Base-by-base conservation (phyloP, 2,888 invertebrate genomes). In the Apodemia zela region DNA sequence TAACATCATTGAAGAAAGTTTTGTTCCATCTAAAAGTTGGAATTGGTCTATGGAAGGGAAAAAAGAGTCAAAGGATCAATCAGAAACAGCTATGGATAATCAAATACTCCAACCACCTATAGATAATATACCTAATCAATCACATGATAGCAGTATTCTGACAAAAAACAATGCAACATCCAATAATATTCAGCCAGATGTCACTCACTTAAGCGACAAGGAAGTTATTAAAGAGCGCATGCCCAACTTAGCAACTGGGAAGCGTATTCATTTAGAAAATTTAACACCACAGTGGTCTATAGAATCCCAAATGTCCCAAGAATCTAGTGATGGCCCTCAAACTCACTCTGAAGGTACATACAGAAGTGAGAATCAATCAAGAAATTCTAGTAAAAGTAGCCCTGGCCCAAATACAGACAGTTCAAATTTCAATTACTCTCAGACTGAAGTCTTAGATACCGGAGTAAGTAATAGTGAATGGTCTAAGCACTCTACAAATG, bases 291-390 rank as follows among this genome's bases (percentile, higher is more conserved):
- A 94, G 71, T 94, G 94, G 94, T 94, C 94, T 6, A 93, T 93
- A 63, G 94, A 94, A 75, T 94, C 94, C 45, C 94, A 94, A 77
- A 92, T 93, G 82, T 94, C 94, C 11, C 93, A 94, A 75, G 94
- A 94, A 72, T 94, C 94, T 2, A 94, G 94, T 67, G 94, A 94
- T 72, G 93, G 94, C 42, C 85, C 93, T 25, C 84, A 93, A 49
- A 93, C 93, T 60, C 93, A 93, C 13, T 93, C 94, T 11, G 94
- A 94, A 74, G 93, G 93, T 63, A 93, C 93, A 59, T 93, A 93
- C 69, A 81, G 89, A 75, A 93, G 93, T 84, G 93, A 93, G 71
- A 92, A 93, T 75, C 92, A 93, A 67, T 94, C 94, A 3, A 85
- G 93, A 68, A 89, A 91, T 73, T 92, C 91, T 15, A 87, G 80